Evolutionary conservation across 2,113 vertebrate genomes (phyloP).

Genomic region (Seriola aureovittata): DNA sequence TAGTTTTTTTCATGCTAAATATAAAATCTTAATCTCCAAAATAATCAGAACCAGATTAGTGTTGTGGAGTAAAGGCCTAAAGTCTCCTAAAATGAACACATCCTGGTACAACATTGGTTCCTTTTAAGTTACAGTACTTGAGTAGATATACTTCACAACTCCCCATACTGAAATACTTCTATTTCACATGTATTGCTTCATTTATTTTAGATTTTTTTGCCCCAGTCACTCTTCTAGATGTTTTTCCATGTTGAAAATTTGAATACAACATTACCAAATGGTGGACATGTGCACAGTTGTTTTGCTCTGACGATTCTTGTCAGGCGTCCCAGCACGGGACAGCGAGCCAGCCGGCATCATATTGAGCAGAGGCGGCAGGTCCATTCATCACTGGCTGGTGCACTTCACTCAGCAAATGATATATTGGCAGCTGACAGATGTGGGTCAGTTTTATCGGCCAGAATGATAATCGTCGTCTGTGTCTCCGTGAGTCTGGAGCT

Average conservation of each 20-base stretch:
- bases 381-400: conserved; percentile 73
- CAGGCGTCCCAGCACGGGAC: conserved; percentile 43
- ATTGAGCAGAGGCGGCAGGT: conserved; percentile 62
- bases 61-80: too few relatives aligned
- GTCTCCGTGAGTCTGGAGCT: conserved; percentile 8
- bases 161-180: neutral
- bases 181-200: neutral
- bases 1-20: too few relatives aligned
- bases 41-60: too few relatives aligned
- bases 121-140: neutral
- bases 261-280: neutral
- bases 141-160: neutral
- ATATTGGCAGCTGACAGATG: conserved; percentile 73
- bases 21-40: too few relatives aligned
- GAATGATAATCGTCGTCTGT: conserved; percentile 47
- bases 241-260: neutral
- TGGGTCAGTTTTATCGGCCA: conserved; percentile 69
- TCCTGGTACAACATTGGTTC: neutral
- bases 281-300: conserved; percentile 21
- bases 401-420: conserved; percentile 55
- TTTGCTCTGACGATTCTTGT: conserved; percentile 42
- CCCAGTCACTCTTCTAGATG: neutral
- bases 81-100: neutral
- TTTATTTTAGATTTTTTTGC: neutral
- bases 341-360: conserved; percentile 54